phyloP scores from a whole-genome alignment of 2,113 vertebrate species.

The Danionella cerebrum region DNA sequence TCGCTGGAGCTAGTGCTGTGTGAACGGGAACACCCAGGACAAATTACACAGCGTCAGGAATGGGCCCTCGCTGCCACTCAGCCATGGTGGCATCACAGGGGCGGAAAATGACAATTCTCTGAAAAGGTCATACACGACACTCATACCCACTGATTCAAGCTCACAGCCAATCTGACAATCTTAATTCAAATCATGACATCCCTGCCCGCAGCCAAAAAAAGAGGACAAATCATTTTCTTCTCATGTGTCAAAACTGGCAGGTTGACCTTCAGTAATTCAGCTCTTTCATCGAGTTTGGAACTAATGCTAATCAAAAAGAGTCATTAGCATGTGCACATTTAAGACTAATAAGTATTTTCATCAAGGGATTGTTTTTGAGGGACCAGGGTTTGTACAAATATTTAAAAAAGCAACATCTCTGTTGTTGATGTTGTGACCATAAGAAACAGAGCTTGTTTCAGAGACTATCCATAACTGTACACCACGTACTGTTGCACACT shows the following conservation, averaged over 20 bases:
- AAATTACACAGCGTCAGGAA: conserved; percentile 58
- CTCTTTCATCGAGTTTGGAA: conserved; percentile 64
- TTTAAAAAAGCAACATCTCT: not conserved
- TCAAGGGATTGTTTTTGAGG: not conserved
- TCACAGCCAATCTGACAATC: conserved; percentile 71
- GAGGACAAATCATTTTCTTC: conserved; percentile 56
- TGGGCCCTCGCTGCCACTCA: conserved; percentile 55
- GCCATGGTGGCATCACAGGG: conserved; percentile 67
- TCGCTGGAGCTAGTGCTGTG: conserved; percentile 53
- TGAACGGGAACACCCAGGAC: conserved; percentile 65
- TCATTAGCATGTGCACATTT: conserved; percentile 54
- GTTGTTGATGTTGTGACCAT: not conserved
- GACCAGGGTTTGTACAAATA: not conserved
- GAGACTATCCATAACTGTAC: not conserved
- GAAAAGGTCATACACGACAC: conserved; percentile 74
- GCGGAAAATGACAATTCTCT: conserved; percentile 74
- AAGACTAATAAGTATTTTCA: not conserved
- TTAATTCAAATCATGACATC: conserved; percentile 76
- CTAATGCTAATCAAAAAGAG: conserved; percentile 65
- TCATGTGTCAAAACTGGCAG: conserved; percentile 54
- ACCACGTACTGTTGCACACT: no score
- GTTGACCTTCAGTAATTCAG: conserved; percentile 66
- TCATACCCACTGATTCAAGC: conserved; percentile 59
- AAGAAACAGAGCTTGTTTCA: not conserved
- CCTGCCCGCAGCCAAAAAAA: conserved; percentile 25